A percentile compares a stretch with the other conserved stretches of the same genome.
Evolutionary conservation across 2,888 invertebrate species (phyloP).

Genomic region (Chymomyza fuscimana): DNA sequence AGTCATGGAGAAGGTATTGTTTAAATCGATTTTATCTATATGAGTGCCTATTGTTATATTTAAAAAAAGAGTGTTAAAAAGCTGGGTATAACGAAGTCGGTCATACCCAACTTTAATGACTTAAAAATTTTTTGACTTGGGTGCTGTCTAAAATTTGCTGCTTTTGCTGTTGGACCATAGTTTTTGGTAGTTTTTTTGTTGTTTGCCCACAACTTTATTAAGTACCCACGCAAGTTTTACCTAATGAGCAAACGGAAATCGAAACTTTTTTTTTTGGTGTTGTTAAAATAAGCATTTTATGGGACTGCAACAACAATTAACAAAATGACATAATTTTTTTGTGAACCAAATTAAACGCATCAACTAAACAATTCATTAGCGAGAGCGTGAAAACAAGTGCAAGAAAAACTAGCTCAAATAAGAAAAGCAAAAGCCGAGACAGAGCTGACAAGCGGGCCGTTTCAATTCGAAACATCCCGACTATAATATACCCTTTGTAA

Average conservation of each 20-base stretch:
- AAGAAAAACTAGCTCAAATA: neutral
- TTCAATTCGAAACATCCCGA: neutral
- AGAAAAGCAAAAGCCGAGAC: conserved; percentile 15
- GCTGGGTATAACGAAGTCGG: too few species aligned
- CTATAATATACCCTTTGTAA: neutral
- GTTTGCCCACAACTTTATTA: conserved; percentile 34
- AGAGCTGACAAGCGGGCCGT: neutral
- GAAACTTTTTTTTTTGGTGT: conserved; percentile 39
- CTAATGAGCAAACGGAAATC: conserved; percentile 62
- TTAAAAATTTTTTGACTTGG: neutral
- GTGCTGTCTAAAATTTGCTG: conserved; percentile 4
- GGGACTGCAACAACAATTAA: neutral
- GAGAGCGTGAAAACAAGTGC: neutral
- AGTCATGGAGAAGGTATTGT: too few species aligned
- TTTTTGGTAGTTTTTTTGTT: neutral
- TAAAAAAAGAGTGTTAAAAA: too few species aligned
- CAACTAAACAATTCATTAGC: neutral
- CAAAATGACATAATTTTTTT: conserved; percentile 57
- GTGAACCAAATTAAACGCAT: neutral
- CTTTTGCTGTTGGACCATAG: conserved; percentile 30
- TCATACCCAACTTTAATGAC: too few species aligned
- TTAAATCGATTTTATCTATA: too few species aligned
- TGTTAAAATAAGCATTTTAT: conserved; percentile 38
- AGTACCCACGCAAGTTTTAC: conserved; percentile 5
- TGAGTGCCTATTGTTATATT: too few species aligned